Evolutionary conservation across 1,140 invertebrate species (phyloP), one percentile per base, ranked within the genome.

Genomic region (Drosophila azteca): DNA sequence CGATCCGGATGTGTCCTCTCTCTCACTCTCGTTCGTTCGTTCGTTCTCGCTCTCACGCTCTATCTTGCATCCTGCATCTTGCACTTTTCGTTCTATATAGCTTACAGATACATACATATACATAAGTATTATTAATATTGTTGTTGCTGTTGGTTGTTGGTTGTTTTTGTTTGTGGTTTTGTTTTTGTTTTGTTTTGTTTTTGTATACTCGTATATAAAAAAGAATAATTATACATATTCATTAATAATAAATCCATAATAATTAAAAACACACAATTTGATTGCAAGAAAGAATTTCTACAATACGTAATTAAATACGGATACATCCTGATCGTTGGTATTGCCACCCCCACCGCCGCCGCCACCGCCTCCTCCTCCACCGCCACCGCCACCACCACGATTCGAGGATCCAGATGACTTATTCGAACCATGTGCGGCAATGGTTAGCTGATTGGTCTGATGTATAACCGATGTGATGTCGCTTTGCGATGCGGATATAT

Each of bases 401-500:
- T 91, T 91, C 17, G 90, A 91, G 22, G 90, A 91, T 29, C 90
- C 90, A 22, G 90, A 91, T 3, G 90, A 91, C 59, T 91, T 91
- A 22, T 91, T 91, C 46, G 90, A 91, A 52, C 90, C 90, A 55
- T 90, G 89, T 7, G 85, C 85, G 45, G 85, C 85, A 26, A 91
- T 91, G 39, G 90, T 91, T 48, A 91, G 81, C 72, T 92, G 90
- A 75, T 91, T 92, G 73, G 91, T 90, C 77, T 91, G 91, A 64
- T 92, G 91, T 65, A 92, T 92, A 50, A 92, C 90, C 69, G 91
- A 92, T 69, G 91, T 92, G 67, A 92, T 92, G 75, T 92, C 91
- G 75, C 90, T 91, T 74, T 92, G 91, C 63, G 91, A 92, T 65
- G 91, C 91, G 50, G 91, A 92, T 59, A 92, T 92, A 70, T 92